Evolutionary conservation across 1,140 invertebrate species (phyloP).

Genomic region (Drosophila funebris): DNA sequence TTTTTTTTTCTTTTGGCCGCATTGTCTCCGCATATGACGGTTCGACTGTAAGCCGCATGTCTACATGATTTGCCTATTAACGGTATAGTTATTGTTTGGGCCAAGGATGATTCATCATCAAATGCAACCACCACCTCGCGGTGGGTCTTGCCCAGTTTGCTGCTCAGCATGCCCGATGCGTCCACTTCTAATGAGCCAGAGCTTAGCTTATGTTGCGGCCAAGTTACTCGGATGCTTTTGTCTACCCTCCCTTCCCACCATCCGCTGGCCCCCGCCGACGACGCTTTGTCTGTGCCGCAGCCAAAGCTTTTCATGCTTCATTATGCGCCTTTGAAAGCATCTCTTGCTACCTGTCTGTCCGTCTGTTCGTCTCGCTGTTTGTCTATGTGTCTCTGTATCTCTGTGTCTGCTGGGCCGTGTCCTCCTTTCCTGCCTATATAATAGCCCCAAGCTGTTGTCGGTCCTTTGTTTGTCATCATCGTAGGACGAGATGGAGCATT

Average conservation of each 20-base stretch:
- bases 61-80: constrained; percentile 79
- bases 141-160: constrained; percentile 21
- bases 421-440: not conserved
- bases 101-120: constrained; percentile 27
- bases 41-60: constrained; percentile 28
- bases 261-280: constrained; percentile 27
- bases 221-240: not conserved
- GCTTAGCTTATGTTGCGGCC: not conserved
- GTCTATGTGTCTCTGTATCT: constrained; percentile 5
- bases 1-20: constrained; percentile 16
- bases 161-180: constrained; percentile 66
- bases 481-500: constrained; percentile 47
- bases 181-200: constrained; percentile 59
- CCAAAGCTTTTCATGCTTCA: constrained; percentile 54
- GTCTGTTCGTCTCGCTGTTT: constrained; percentile 8
- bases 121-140: constrained; percentile 40
- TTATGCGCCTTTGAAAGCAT: constrained; percentile 58
- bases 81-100: constrained; percentile 20
- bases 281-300: constrained; percentile 55
- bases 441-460: not conserved
- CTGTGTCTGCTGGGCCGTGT: too few relatives aligned
- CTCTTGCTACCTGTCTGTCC: constrained; percentile 19
- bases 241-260: not conserved
- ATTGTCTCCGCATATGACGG: constrained; percentile 5
- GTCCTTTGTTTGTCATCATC: constrained; percentile 50